Percentiles rank a stretch among this genome's conserved stretches.
Conservation (phyloP, 1,140 invertebrate genomes). For the Neodiprion virginianus region DNA sequence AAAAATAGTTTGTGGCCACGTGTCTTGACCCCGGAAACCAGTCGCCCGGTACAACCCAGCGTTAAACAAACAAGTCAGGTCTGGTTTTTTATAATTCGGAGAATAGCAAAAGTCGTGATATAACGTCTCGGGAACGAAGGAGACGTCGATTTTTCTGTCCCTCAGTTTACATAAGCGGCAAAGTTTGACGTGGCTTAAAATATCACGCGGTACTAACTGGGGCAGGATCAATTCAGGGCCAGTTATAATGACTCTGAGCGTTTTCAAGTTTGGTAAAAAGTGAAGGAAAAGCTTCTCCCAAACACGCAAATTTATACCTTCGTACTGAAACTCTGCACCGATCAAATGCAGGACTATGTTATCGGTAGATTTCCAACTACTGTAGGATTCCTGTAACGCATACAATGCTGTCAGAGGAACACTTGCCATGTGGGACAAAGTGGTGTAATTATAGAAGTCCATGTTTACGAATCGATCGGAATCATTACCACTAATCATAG, state of each 20-base stretch:
- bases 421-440: constrained; percentile 69
- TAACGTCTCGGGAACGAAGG: constrained; percentile 63
- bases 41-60: constrained; percentile 72
- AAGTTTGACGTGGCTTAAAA: constrained; percentile 59
- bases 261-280: constrained; percentile 63
- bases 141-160: constrained; percentile 59
- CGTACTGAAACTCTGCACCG: constrained; percentile 75
- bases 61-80: constrained; percentile 75
- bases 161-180: constrained; percentile 59
- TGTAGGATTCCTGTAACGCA: constrained; percentile 60
- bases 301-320: constrained; percentile 69
- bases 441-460: constrained; percentile 67
- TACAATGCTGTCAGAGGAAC: constrained; percentile 70
- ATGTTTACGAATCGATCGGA: constrained; percentile 59
- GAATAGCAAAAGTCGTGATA: constrained; percentile 67
- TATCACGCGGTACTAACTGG: constrained; percentile 59
- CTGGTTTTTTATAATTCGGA: constrained; percentile 59
- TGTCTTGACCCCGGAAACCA: constrained; percentile 63
- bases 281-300: constrained; percentile 78
- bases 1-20: constrained; percentile 70
- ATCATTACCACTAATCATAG: constrained; percentile 57
- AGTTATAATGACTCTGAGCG: constrained; percentile 67
- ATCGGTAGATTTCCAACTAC: constrained; percentile 40
- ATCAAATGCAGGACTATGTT: constrained; percentile 64
- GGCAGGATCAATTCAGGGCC: constrained; percentile 69